Percentiles rank a stretch among this genome's conserved stretches.
Evolutionary conservation across 2,113 vertebrate species (phyloP).

Genomic region (Myotis davidii): DNA sequence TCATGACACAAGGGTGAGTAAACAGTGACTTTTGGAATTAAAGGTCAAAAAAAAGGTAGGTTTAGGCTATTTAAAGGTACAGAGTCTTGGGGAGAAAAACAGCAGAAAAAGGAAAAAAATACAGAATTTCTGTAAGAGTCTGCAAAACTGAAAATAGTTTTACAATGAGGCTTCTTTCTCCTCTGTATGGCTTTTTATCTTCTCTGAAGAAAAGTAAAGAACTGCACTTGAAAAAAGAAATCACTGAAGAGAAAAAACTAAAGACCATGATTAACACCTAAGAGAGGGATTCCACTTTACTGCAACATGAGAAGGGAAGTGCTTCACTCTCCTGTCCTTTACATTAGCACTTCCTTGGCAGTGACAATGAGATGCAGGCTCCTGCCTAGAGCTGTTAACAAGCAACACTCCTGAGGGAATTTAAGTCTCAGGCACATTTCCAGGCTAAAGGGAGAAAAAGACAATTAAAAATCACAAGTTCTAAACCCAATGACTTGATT

Average conservation of each 20-base stretch:
- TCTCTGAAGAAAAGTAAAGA: slow-evolving; percentile 21
- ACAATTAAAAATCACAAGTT: background rate
- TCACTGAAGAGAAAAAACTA: slow-evolving; percentile 27
- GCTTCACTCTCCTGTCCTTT: background rate
- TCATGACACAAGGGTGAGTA: background rate
- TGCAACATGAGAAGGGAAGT: background rate
- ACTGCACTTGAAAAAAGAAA: slow-evolving; percentile 36
- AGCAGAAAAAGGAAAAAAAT: background rate
- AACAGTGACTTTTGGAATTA: background rate
- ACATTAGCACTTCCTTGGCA: background rate
- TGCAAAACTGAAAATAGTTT: background rate
- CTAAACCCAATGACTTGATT: background rate
- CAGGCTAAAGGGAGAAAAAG: background rate
- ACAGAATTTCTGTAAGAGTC: background rate
- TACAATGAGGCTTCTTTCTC: background rate
- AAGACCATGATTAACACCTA: slow-evolving; percentile 45
- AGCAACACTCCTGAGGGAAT: slow-evolving; percentile 25
- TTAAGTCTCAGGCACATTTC: background rate
- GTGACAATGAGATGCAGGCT: slow-evolving; percentile 40
- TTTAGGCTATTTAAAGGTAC: slow-evolving; percentile 1
- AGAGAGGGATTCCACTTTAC: slow-evolving; percentile 58
- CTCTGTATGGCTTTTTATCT: background rate
- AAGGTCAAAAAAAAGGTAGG: background rate
- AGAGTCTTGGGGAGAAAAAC: background rate
- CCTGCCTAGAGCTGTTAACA: slow-evolving; percentile 50